A percentile compares a stretch with the other conserved stretches of the same genome.
phyloP scores from a whole-genome alignment of 2,888 invertebrate species.

The Ichneumoninae sp. region DNA sequence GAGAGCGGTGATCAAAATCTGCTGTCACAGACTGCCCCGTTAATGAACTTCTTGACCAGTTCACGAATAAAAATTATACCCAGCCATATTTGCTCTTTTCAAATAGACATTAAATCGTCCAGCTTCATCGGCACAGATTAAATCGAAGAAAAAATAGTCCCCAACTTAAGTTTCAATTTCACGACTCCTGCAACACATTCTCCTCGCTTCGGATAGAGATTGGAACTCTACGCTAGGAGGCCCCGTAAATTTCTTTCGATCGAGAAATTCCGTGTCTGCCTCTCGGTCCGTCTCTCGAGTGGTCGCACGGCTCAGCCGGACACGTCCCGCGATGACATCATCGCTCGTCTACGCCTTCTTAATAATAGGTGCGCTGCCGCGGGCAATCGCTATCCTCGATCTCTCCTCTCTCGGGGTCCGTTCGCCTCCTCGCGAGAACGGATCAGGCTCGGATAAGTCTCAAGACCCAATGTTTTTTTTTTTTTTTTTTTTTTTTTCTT shows the following conservation, averaged over 20 bases:
- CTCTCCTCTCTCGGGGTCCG: slow-evolving; percentile 36
- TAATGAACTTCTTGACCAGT: too few relatives aligned
- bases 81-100: too few relatives aligned
- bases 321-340: slow-evolving; percentile 60
- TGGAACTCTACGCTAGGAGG: neutral
- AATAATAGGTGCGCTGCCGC: slow-evolving; percentile 63
- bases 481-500: too few relatives aligned
- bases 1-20: too few relatives aligned
- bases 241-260: slow-evolving; percentile 13
- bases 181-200: too few relatives aligned
- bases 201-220: neutral
- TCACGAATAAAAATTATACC: too few relatives aligned
- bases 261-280: slow-evolving; percentile 38
- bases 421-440: slow-evolving; percentile 22
- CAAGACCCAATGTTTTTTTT: slow-evolving; percentile 61
- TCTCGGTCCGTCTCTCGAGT: slow-evolving; percentile 36
- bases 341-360: slow-evolving; percentile 64
- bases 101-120: too few relatives aligned
- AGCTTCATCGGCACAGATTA: too few relatives aligned
- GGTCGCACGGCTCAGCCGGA: slow-evolving; percentile 22
- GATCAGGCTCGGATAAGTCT: slow-evolving; percentile 66
- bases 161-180: too few relatives aligned
- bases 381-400: slow-evolving; percentile 57
- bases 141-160: too few relatives aligned
- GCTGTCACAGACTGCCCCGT: too few relatives aligned